Evolutionary conservation across 2,888 invertebrate species (phyloP), one percentile per base, ranked within the genome.

Genomic region (Ochropleura plecta): DNA sequence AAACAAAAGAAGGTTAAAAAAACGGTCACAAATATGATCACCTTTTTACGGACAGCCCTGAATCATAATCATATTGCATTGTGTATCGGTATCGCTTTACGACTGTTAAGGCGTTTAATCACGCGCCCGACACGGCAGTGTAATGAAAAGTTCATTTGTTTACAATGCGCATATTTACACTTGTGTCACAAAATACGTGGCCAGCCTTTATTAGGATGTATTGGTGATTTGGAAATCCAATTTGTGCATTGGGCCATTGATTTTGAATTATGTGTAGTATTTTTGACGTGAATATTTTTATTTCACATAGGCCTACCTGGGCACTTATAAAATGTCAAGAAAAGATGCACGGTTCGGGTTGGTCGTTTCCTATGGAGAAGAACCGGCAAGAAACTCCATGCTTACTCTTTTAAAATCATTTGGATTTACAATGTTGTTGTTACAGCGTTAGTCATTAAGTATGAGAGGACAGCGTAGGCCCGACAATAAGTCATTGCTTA

Each of bases 81-180:
- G 88, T 81, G 85, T 89, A 91, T 91, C 84, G 90, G 87, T 81
- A 92, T 89, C 93, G 92, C 91, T 94, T 94, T 93, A 93, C 87
- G 91, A 88, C 91, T 91, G 90, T 91, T 86, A 91, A 90, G 91
- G 92, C 92, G 90, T 93, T 94, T 90, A 94, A 95, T 95, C 93
- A 91, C 83, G 76, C 83, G 76, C 88, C 88, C 90, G 82, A 86
- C 88, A 85, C 79, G 79, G 76, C 68, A 70, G 69, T 65, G 71
- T 86, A 86, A 88, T 88, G 81, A 88, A 88, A 88, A 86, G 83
- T 85, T 85, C 79, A 87, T 87, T 88, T 85, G 78, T 79, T 69
- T 71, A 65, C 72, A 81, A 63, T 65, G 62, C 72, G 72, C 76
- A 82, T 79, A 79, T 80, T 79, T 75, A 68, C 78, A 70, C 70